Percentiles rank a stretch among this genome's conserved stretches.
phyloP scores from a whole-genome alignment of 2,113 vertebrate genomes.

The Saguinus midas region DNA sequence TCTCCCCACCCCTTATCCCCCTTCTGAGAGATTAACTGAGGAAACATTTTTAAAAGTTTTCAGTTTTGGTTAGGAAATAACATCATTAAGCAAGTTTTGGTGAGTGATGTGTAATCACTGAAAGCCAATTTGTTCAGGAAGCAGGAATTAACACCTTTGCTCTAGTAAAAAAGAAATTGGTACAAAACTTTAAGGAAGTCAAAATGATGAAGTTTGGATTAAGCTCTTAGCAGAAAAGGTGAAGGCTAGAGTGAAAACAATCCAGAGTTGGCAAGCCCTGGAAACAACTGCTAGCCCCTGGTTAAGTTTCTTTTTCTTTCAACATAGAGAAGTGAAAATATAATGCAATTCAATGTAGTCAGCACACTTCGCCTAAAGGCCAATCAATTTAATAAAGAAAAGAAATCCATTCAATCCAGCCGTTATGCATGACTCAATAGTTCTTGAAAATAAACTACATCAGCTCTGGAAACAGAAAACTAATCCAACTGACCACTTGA shows the following conservation, averaged over 20 bases:
- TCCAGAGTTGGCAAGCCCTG: not conserved
- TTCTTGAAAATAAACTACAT: conserved; percentile 57
- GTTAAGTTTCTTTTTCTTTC: not conserved
- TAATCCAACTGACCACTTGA: conserved; percentile 81
- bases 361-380: not conserved
- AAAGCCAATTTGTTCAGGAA: conserved; percentile 71
- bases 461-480: conserved; percentile 65
- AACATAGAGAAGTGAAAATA: not conserved
- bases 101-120: conserved; percentile 66
- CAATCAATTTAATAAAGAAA: conserved; percentile 32
- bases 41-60: conserved; percentile 28
- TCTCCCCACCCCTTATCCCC: fast-evolving
- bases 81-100: conserved; percentile 59
- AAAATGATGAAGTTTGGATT: not conserved
- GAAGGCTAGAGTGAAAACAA: not conserved
- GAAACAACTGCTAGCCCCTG: not conserved
- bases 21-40: not conserved
- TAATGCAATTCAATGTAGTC: not conserved
- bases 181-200: conserved; percentile 11
- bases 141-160: conserved; percentile 67
- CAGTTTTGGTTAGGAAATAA: conserved; percentile 62
- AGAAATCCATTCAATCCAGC: not conserved
- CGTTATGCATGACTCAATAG: not conserved
- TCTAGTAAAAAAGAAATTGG: not conserved
- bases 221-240: conserved; percentile 40